Percentiles rank a stretch among this genome's conserved stretches.
phyloP scores from a whole-genome alignment of 2,797 vertebrate genomes.

The Coilia nasus region DNA sequence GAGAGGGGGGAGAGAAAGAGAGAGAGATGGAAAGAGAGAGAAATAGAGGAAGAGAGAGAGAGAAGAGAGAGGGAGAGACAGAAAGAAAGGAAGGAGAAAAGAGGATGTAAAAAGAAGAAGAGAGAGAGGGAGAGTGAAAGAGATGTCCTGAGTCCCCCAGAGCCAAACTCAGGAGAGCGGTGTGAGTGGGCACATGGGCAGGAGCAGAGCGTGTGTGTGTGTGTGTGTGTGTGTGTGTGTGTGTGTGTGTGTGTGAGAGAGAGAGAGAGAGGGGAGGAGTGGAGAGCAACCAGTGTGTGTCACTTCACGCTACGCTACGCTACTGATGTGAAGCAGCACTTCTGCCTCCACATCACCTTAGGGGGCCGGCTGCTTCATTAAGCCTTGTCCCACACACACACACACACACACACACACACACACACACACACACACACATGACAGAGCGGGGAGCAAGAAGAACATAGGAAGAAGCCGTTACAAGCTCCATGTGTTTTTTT shows the following conservation, averaged over 20 bases:
- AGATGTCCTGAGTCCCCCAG: too few species aligned
- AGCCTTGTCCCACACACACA: slow-evolving; percentile 29
- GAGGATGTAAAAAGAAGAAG: too few species aligned
- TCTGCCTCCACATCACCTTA: slow-evolving; percentile 36
- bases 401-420: background rate
- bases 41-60: too few species aligned
- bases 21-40: too few species aligned
- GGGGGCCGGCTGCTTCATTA: slow-evolving; percentile 36
- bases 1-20: too few species aligned
- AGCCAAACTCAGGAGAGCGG: too few species aligned
- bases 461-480: slow-evolving; percentile 22
- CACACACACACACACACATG: background rate
- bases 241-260: too few species aligned
- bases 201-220: background rate
- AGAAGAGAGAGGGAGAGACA: too few species aligned
- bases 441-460: slow-evolving; percentile 36
- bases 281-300: slow-evolving; percentile 12
- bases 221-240: background rate
- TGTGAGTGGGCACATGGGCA: too few species aligned
- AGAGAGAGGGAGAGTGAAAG: too few species aligned
- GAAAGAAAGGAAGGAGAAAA: too few species aligned
- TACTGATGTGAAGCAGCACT: slow-evolving; percentile 20
- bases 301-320: background rate
- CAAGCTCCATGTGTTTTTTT: slow-evolving; percentile 42
- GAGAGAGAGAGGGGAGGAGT: background rate